These are phyloP conservation scores for Drosophila eugracilis DNA, from an alignment of 1,140 invertebrate species.

Conservation along the genomic window DNA sequence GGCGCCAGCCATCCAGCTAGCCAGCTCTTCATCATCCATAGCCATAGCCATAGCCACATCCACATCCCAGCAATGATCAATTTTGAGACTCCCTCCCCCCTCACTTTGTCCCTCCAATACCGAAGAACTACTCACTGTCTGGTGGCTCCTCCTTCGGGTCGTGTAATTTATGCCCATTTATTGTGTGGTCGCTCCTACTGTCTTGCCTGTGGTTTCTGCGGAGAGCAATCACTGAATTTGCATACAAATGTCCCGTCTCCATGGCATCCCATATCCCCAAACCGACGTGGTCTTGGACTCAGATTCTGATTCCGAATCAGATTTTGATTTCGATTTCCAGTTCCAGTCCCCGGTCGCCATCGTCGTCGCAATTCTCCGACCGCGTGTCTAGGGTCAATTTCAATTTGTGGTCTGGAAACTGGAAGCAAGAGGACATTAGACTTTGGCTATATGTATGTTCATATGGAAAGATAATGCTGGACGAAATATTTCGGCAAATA, in stretches of 20 bases:
- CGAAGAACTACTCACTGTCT: slow-evolving; percentile 8
- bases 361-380: slow-evolving; percentile 1
- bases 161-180: slow-evolving; percentile 82
- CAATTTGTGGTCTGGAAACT: slow-evolving; percentile 30
- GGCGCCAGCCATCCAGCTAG: slow-evolving; percentile 49
- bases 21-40: slow-evolving; percentile 8
- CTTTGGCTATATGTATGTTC: background rate
- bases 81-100: slow-evolving; percentile 20
- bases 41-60: slow-evolving; percentile 16
- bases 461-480: background rate
- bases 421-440: background rate
- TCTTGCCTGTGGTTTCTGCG: slow-evolving; percentile 64
- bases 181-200: slow-evolving; percentile 78
- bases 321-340: slow-evolving; percentile 35
- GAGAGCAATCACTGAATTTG: slow-evolving; percentile 73
- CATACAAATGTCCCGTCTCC: slow-evolving; percentile 60
- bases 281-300: slow-evolving; percentile 28
- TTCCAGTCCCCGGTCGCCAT: background rate
- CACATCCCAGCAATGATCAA: slow-evolving; percentile 56
- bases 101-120: background rate
- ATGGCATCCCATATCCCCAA: background rate
- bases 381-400: slow-evolving; percentile 27
- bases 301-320: slow-evolving; percentile 5
- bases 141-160: slow-evolving; percentile 67
- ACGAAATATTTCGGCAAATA: slow-evolving; percentile 14